Evolutionary conservation across 37 sponge, comb jelly and placozoan species (phyloP), one percentile per base, ranked within the genome.

Genomic region (Oscarella lobularis): DNA sequence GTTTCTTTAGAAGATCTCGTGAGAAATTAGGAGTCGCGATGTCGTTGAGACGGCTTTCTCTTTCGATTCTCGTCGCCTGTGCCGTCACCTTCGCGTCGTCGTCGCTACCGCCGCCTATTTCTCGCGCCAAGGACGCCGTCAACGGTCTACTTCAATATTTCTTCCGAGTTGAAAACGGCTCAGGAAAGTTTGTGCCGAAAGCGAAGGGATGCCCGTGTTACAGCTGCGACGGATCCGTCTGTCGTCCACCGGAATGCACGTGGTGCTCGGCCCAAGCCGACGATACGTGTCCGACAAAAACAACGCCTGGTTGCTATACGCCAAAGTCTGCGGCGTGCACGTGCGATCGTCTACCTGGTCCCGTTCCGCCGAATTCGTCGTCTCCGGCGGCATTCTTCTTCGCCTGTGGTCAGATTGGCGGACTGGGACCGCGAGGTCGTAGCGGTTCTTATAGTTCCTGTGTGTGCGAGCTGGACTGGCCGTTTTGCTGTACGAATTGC

Each of bases 401-500:
- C 38, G 3, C 75, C 6, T 74, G 39, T 3, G 38, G 38, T 31
- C 39, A 37, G 20, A 3, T 37, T 29, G 75, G 38, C 30, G 39
- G 4, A 9, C 20, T 48, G 14, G 60, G 14, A 9, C 60, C 60
- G 60, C 20, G 20, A 9, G 60, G 60, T 30, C 14, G 20, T 9
- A 48, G 60, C 20, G 60, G 14, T 48, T 27, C 14, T 20, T 9
- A 27, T 9, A 27, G 20, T 20, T 27, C 60, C 14, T 48, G 60
- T 48, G 60, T 9, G 9, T 48, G 60, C 20, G 60, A 48, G 20
- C 20, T 20, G 14, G 60, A 48, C 60, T 48, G 60, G 60, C 60
- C 20, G 14, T 48, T 27, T 20, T 39, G 66, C 29, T 75, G 76
- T 67, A 30, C 31, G 66, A 67, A 75, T 35, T 75, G 76, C 30